Evolutionary conservation across 1,140 invertebrate species (phyloP), one percentile per base, ranked within the genome.

Genomic region (Drosophila teissieri): DNA sequence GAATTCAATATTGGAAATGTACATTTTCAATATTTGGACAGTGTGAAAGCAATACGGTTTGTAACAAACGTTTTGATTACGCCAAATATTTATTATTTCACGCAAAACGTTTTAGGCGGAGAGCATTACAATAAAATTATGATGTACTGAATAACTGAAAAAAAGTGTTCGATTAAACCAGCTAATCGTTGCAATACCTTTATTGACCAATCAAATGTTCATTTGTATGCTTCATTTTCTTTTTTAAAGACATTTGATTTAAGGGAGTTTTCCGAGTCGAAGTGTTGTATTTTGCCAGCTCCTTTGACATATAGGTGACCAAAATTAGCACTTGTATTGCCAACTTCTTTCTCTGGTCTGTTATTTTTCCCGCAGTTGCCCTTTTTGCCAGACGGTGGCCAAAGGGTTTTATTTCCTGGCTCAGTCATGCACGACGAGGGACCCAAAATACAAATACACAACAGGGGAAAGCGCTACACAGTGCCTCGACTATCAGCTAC

Each of bases 381-480:
- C 42, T 40, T 51, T 37, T 44, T 11, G 17, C 36, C 52, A 62
- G 36, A 42, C 15, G 6, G 15, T 67, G 44, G 24, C 10, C 4
- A 55, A 56, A 56, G 51, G 67, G 51, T 40, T 69, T 48, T 40
- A 34, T 40, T 69, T 40, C 51, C 31, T 44, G n/a, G 64, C 64
- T 56, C 61, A 54, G 62, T 67, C 62, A 69, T 67, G 48, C 62
- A 69, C 62, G 65, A 39, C 17, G 8, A 45, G 31, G 62, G 40
- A 54, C 65, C 65, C 39, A 54, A 67, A 69, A 67, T 49, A 67
- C 39, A 69, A 69, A 69, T 54, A 31, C 0, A 31, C 7, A 31
- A 31, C 31, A 31, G 10, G 31, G 31, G 0, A 31, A 31, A 31
- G 31, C 8, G 31, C 7, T 0, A 10, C 31, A 31, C 7, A 8